Evolutionary conservation across 2,888 invertebrate genomes (phyloP), one percentile per base, ranked within the genome.

Genomic region (Xestia ashworthii): DNA sequence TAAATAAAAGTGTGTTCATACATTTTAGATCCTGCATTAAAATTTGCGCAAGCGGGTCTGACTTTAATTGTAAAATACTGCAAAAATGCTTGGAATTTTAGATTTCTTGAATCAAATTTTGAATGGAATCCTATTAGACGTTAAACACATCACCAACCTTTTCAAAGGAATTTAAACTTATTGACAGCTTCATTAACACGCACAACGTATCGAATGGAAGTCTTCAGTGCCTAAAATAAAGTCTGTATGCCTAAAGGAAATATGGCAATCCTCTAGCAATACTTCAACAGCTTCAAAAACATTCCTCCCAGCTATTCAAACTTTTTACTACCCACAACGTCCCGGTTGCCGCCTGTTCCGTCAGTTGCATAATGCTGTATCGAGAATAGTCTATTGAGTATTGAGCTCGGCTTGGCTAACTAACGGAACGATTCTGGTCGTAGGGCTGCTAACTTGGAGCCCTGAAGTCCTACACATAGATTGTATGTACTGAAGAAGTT

Each of bases 331-430:
- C 55, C 74, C 14, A 55, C 38, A n/a, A 44, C 44, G 22, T 74
- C 46, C 64, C 48, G 65, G 80, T 80, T 3, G 71, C 41, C 53
- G 80, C 32, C 65, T 44, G 64, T 72, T 68, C 65, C 67, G 46
- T n/a, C 62, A 14, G 67, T 79, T 75, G 32, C 67, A 76, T 82
- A 82, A 78, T 81, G 58, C 85, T 89, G 87, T 86, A 85, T 88
- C 85, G 76, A 83, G 87, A 89, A 85, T 84, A 74, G 82, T 64
- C 73, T 53, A 82, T 65, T 62, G 81, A 81, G 71, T 72, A 75
- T 70, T 22, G 82, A 81, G 67, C 76, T 65, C 55, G 74, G 71
- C 76, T 60, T 76, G 44, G 76, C 75, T 70, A 71, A 73, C 66
- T 87, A 85, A 88, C 88, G 77, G 83, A 70, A 85, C 78, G 64